These are phyloP conservation scores for Pseudoatta argentina DNA, from an alignment of 1,140 invertebrate species.

Conservation along the genomic window DNA sequence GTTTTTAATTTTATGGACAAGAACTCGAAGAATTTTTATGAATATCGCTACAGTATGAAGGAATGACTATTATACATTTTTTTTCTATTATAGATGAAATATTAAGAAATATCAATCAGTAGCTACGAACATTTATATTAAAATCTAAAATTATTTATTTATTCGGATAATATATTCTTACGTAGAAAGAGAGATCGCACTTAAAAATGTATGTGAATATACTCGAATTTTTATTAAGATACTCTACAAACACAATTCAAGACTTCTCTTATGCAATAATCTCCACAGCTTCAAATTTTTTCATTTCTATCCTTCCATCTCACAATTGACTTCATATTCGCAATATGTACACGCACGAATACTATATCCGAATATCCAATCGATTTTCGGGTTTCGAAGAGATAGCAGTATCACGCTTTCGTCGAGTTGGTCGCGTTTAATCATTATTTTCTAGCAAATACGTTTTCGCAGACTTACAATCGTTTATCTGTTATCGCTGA, in stretches of 20 bases:
- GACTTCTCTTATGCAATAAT: not conserved
- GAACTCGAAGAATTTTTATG: slow-evolving; percentile 45
- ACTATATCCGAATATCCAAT: not conserved
- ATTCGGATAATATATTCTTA: not conserved
- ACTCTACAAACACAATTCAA: not conserved
- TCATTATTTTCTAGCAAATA: slow-evolving; percentile 24
- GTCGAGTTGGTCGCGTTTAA: not conserved
- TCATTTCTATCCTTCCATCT: slow-evolving; percentile 6
- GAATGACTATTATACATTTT: not conserved
- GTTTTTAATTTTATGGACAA: slow-evolving; percentile 11
- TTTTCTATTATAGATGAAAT: not conserved
- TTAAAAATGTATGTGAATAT: not conserved
- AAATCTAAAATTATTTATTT: not conserved
- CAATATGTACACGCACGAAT: not conserved
- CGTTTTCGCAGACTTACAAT: slow-evolving; percentile 10
- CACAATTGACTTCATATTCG: slow-evolving; percentile 39
- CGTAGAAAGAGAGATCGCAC: not conserved
- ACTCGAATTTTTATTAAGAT: not conserved
- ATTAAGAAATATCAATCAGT: not conserved
- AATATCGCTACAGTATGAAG: slow-evolving; percentile 16
- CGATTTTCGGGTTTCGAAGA: slow-evolving; percentile 17
- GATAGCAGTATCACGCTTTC: not conserved
- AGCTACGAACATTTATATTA: not conserved
- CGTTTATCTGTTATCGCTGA: slow-evolving; percentile 10
- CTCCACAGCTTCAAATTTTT: not conserved